Percentiles rank a stretch among this genome's conserved stretches.
phyloP scores from a whole-genome alignment of 2,888 invertebrate genomes.

The Xanthorhoe spadicearia region DNA sequence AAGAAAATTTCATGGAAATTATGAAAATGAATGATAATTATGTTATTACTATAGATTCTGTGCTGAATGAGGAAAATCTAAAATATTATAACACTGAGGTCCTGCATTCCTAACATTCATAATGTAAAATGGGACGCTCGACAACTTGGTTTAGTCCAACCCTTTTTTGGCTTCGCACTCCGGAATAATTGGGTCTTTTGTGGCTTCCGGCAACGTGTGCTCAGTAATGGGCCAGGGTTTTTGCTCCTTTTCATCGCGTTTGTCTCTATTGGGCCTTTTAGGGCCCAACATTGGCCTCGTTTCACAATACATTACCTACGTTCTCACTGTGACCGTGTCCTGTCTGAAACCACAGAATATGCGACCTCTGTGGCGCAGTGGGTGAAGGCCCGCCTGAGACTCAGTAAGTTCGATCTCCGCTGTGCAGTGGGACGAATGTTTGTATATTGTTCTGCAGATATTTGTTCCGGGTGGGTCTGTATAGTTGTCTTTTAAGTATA shows the following conservation, averaged over 20 bases:
- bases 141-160: constrained; percentile 67
- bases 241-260: constrained; percentile 66
- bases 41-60: neutral
- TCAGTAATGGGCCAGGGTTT: constrained; percentile 70
- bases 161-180: constrained; percentile 74
- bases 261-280: constrained; percentile 63
- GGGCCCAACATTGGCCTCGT: constrained; percentile 51
- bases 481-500: too few species aligned
- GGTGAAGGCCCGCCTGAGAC: too few species aligned
- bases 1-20: too few species aligned
- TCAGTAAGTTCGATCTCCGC: too few species aligned
- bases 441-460: too few species aligned
- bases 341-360: neutral
- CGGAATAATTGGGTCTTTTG: constrained; percentile 78
- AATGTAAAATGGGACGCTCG: constrained; percentile 63
- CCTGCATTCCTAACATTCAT: constrained; percentile 48
- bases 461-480: too few species aligned
- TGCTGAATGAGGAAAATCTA: neutral
- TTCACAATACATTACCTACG: constrained; percentile 33
- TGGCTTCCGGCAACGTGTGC: constrained; percentile 72
- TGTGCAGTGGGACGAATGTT: too few species aligned
- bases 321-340: neutral
- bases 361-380: too few species aligned
- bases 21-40: neutral
- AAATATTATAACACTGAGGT: constrained; percentile 25